Percentiles rank a stretch among this genome's conserved stretches.
These are phyloP conservation scores for Auanema freiburgensis DNA, from an alignment of 2,888 invertebrate genomes.

Conservation along the genomic window DNA sequence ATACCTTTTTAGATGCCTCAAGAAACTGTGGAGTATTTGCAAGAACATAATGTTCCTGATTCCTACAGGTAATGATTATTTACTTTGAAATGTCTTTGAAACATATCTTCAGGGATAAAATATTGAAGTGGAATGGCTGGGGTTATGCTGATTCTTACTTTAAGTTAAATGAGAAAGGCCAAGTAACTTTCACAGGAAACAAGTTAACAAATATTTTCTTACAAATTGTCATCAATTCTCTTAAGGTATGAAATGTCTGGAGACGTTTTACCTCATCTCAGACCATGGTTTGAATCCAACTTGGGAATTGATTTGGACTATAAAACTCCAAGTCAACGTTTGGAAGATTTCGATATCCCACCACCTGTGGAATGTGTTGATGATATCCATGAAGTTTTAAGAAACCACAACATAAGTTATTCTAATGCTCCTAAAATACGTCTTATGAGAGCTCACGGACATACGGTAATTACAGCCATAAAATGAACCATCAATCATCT, in stretches of 20 bases:
- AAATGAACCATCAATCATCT: background rate
- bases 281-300: conserved; percentile 78
- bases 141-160: conserved; percentile 96
- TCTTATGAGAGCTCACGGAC: conserved; percentile 58
- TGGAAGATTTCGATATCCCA: conserved; percentile 71
- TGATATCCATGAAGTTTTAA: conserved; percentile 84
- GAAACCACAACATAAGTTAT: conserved; percentile 79
- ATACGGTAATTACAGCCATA: conserved; percentile 34
- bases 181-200: conserved; percentile 82
- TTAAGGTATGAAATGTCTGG: conserved; percentile 65
- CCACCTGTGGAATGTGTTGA: conserved; percentile 79
- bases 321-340: conserved; percentile 63
- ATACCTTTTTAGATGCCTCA: conserved; percentile 1
- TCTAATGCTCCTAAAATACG: conserved; percentile 74
- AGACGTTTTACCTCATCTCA: conserved; percentile 77
- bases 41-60: conserved; percentile 30
- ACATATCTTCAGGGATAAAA: conserved; percentile 49
- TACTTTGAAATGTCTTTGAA: background rate
- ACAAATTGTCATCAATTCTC: background rate
- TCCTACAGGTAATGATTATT: conserved; percentile 22
- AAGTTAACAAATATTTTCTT: conserved; percentile 71
- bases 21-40: conserved; percentile 14
- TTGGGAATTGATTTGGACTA: conserved; percentile 72
- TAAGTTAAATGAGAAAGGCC: conserved; percentile 70
- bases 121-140: conserved; percentile 98